Conservation (phyloP, 92 coral and sea anemone genomes). For the Porites rus region DNA sequence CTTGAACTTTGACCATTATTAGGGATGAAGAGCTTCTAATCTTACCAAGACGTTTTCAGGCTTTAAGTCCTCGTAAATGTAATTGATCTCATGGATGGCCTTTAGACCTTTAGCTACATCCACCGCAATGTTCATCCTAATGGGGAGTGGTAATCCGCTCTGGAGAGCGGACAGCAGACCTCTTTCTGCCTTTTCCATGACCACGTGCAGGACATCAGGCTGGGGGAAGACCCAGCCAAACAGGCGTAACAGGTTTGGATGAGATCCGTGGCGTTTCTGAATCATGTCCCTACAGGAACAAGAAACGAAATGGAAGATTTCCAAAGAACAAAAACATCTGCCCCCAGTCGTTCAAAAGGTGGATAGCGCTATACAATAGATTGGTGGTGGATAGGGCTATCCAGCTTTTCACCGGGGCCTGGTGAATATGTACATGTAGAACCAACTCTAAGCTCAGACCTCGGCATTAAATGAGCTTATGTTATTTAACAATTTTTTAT, state of each 20-base stretch:
- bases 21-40: neutral
- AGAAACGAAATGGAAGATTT: neutral
- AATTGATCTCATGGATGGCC: slow-evolving; percentile 56
- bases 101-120: slow-evolving; percentile 72
- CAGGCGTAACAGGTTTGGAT: slow-evolving; percentile 59
- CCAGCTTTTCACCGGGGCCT: no score
- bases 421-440: no score
- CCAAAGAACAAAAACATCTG: no score
- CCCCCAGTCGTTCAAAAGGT: no score
- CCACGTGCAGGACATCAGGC: slow-evolving; percentile 57
- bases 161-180: slow-evolving; percentile 58
- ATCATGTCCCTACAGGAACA: slow-evolving; percentile 35
- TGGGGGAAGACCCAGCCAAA: slow-evolving; percentile 69
- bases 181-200: slow-evolving; percentile 67
- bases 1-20: neutral
- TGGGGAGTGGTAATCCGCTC: slow-evolving; percentile 33
- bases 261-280: slow-evolving; percentile 41
- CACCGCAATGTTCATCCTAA: slow-evolving; percentile 60
- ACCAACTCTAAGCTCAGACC: no score
- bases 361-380: no score
- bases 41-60: slow-evolving; percentile 73
- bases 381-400: no score
- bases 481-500: no score
- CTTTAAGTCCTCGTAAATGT: slow-evolving; percentile 67
- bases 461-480: no score